Evolutionary conservation across 2,797 vertebrate genomes (phyloP).

Genomic region (Lepilemur septentrionalis): DNA sequence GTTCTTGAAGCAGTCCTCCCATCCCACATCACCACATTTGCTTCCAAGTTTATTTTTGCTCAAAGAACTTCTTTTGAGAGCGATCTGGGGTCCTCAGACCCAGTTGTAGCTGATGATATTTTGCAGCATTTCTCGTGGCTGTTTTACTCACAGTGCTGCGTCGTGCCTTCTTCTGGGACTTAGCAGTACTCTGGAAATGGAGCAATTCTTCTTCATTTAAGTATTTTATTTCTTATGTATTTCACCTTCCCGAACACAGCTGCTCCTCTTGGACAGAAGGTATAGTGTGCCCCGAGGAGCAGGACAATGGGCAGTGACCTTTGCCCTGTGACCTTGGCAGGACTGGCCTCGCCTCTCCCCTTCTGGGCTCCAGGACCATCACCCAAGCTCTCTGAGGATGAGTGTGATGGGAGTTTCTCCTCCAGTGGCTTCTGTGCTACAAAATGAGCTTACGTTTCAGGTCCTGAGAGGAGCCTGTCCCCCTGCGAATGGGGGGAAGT

Average conservation of each 20-base stretch:
- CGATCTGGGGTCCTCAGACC: neutral
- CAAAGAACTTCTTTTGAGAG: neutral
- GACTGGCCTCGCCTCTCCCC: fast-evolving
- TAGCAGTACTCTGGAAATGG: neutral
- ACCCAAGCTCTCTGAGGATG: neutral
- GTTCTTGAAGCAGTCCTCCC: neutral
- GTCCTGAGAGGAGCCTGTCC: neutral
- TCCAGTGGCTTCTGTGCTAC: neutral
- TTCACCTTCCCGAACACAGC: neutral
- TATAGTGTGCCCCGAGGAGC: neutral
- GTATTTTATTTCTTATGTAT: neutral
- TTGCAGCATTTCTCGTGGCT: neutral
- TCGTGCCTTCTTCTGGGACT: neutral
- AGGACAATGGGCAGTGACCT: neutral
- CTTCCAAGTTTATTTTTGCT: neutral
- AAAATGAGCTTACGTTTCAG: too few relatives aligned
- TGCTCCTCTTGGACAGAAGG: neutral
- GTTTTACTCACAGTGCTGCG: neutral
- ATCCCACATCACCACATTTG: neutral
- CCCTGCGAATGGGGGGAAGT: neutral
- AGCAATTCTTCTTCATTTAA: neutral
- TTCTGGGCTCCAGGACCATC: neutral
- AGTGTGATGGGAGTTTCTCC: fast-evolving
- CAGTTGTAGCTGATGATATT: neutral
- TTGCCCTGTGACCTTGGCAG: neutral